Evolutionary conservation across 2,113 vertebrate genomes (phyloP).

Genomic region (Pseudorhombus dupliciocellatus): DNA sequence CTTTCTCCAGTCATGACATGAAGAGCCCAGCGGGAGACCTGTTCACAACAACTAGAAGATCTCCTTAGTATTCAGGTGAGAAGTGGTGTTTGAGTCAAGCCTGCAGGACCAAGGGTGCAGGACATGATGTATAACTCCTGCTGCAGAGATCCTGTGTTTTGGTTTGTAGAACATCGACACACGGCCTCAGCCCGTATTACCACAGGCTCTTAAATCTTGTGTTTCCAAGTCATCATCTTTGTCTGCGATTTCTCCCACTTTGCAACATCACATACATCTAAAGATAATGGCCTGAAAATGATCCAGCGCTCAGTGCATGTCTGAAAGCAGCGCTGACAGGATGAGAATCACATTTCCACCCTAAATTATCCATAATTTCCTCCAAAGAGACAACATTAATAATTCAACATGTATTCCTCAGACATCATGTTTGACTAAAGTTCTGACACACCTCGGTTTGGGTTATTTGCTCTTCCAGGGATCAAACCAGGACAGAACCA

Average conservation of each 20-base stretch:
- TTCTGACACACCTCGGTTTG: background rate
- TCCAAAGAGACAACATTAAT: background rate
- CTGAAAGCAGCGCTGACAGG: background rate
- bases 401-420: conserved; percentile 18
- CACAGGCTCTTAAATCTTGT: background rate
- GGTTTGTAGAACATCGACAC: background rate
- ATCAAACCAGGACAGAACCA: conserved; percentile 8
- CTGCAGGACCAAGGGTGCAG: background rate
- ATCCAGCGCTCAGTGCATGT: background rate
- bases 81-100: no score
- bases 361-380: no score
- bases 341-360: no score
- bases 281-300: background rate
- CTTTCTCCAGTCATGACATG: background rate
- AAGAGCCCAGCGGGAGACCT: background rate
- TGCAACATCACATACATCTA: background rate
- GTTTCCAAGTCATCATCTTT: background rate
- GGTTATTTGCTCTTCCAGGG: background rate
- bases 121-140: background rate
- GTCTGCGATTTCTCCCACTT: no score
- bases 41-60: background rate
- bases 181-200: background rate
- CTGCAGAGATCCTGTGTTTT: background rate
- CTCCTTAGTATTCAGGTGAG: background rate
- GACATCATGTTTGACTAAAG: conserved; percentile 1